These are phyloP conservation scores for Sisyra terminalis DNA, from an alignment of 2,888 invertebrate genomes.

Conservation along the genomic window DNA sequence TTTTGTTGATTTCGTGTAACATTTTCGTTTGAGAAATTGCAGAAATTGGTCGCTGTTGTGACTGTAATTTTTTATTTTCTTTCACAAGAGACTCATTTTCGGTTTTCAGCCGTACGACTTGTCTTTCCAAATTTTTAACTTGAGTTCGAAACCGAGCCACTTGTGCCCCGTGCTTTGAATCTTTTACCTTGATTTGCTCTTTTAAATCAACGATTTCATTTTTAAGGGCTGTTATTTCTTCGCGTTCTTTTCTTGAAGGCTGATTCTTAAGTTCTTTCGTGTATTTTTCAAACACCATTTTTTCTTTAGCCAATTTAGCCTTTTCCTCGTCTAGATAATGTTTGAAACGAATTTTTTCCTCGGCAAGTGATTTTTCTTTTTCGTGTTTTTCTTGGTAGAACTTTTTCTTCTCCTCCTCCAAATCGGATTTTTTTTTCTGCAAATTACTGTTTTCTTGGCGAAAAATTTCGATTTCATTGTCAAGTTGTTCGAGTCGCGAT, in stretches of 20 bases:
- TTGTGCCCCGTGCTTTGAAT: conserved; percentile 50
- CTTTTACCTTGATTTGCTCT: conserved; percentile 53
- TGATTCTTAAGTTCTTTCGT: conserved; percentile 50
- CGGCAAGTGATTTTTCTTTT: conserved; percentile 37
- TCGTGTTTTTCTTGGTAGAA: conserved; percentile 33
- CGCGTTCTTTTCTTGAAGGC: conserved; percentile 48
- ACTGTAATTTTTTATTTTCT: conserved; percentile 44
- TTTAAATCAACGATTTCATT: conserved; percentile 46
- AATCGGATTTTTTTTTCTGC: conserved; percentile 22
- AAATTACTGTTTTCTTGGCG: conserved; percentile 33
- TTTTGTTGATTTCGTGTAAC: conserved; percentile 57
- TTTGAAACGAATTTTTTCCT: conserved; percentile 44
- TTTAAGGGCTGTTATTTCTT: conserved; percentile 46
- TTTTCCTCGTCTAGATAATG: conserved; percentile 43
- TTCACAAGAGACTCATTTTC: conserved; percentile 51
- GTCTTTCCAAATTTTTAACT: conserved; percentile 53
- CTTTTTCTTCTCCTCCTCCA: conserved; percentile 32
- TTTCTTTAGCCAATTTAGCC: conserved; percentile 43
- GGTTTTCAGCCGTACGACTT: conserved; percentile 42
- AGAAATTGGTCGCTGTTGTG: conserved; percentile 36
- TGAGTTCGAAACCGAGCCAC: conserved; percentile 60
- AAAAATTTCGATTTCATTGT: conserved; percentile 41
- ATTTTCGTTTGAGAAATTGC: conserved; percentile 52
- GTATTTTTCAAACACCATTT: conserved; percentile 32
- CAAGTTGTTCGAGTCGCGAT: conserved; percentile 44